Evolutionary conservation across 1,140 invertebrate genomes (phyloP).

Genomic region (Macrotrachela quadricornifera): DNA sequence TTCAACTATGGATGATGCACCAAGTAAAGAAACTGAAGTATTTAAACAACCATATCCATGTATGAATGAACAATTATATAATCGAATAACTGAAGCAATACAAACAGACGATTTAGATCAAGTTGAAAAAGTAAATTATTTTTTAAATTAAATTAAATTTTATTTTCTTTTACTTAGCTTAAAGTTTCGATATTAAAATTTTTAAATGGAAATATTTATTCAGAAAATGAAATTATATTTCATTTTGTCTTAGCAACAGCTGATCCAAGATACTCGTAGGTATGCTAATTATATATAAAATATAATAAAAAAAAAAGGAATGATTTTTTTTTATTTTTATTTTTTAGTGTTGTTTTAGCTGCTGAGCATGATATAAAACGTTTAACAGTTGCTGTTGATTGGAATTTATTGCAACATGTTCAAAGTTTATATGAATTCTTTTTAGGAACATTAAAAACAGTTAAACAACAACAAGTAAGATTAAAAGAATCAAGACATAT

Average conservation of each 20-base stretch:
- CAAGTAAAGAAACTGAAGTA: background rate
- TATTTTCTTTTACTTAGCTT: slow-evolving; percentile 15
- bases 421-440: slow-evolving; percentile 12
- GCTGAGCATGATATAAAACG: slow-evolving; percentile 52
- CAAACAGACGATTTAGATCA: background rate
- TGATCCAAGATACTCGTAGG: slow-evolving; percentile 43
- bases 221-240: slow-evolving; percentile 47
- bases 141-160: background rate
- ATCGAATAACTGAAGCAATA: slow-evolving; percentile 51
- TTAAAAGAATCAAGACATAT: background rate
- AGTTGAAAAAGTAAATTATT: slow-evolving; percentile 1
- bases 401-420: background rate
- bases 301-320: background rate
- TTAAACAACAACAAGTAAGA: background rate
- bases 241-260: slow-evolving; percentile 60
- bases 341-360: slow-evolving; percentile 50
- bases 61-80: slow-evolving; percentile 53
- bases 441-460: slow-evolving; percentile 29
- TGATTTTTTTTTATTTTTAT: background rate
- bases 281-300: background rate
- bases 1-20: background rate
- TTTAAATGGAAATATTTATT: slow-evolving; percentile 49
- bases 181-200: slow-evolving; percentile 63
- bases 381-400: slow-evolving; percentile 39
- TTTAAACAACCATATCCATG: slow-evolving; percentile 40